Base-by-base conservation (phyloP, 2,113 vertebrate species). In the Caracal caracal region DNA sequence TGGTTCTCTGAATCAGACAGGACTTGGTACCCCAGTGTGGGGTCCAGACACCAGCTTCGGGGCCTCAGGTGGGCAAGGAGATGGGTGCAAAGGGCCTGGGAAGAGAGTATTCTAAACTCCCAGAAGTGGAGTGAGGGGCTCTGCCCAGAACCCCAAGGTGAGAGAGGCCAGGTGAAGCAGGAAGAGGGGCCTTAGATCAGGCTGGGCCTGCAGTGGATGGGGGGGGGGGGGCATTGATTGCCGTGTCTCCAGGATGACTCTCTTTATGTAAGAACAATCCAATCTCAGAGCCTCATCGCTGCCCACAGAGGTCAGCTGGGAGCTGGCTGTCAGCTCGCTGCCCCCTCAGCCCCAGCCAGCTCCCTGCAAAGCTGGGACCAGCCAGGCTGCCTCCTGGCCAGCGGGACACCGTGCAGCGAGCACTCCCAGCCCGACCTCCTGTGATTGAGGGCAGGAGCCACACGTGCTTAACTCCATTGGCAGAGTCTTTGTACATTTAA, bases 381-480 rank as follows among this genome's bases (percentile, higher is more conserved):
- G 73, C 75, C 78, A 82, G 37, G 56, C 88, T 70, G 63, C 90
- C 70, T 75, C 73, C 37, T 15, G 6, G 40, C 4, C 1, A 7
- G 71, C 4, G 2, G 87, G 73, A 76, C 10, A 12, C 33, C n/a
- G 28, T 0, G 6, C 28, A 17, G 89, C 11, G 0, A 53, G 83
- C 82, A 16, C 61, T 70, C 76, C 40, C 82, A n/a, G 79, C 49
- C 82, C 0, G 28, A 89, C 96, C 93, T 82, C 68, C 65, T 0
- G 2, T 83, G 93, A 96, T 79, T 83, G 96, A 91, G 96, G 95
- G 84, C 91, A 88, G 88, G 51, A 86, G 73, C 40, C 94, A 24
- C 88, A 33, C 1, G 2, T 49, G 85, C 59, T 80, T 33, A 76
- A 84, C 59, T 95, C 80, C 68, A 76, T 80, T 7, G 0, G 70